A percentile compares a stretch with the other conserved stretches of the same genome.
phyloP scores from a whole-genome alignment of 2,797 vertebrate species.

The Esox masquinongy region DNA sequence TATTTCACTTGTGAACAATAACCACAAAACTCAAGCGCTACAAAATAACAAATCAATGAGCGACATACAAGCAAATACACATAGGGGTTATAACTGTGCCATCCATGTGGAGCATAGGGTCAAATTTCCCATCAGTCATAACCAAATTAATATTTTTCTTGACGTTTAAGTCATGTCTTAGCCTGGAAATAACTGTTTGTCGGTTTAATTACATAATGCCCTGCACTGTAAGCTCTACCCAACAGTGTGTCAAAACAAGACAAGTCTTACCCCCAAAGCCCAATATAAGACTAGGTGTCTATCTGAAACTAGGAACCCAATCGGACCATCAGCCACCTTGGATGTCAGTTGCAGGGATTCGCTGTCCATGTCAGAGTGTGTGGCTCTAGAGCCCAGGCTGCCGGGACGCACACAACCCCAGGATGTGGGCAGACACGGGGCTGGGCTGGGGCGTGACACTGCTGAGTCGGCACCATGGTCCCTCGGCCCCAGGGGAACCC shows the following conservation, averaged over 20 bases:
- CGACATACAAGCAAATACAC: not conserved
- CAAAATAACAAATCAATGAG: not conserved
- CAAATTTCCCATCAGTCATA: not conserved
- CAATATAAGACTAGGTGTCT: not conserved
- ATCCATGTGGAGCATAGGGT: not conserved
- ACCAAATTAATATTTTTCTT: not conserved
- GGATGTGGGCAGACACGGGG: not conserved
- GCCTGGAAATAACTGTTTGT: not conserved
- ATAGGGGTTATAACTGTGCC: not conserved
- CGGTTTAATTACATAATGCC: not conserved
- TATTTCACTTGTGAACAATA: slow-evolving; percentile 1
- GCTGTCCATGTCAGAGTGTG: not conserved
- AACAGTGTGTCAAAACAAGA: not conserved
- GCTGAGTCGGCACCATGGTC: slow-evolving; percentile 11
- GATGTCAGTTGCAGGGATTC: not conserved
- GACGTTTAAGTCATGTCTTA: not conserved
- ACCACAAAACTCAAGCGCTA: not conserved
- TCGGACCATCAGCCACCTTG: not conserved
- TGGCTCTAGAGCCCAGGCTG: slow-evolving; percentile 7
- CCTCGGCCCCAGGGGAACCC: slow-evolving; percentile 37
- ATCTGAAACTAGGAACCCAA: not conserved
- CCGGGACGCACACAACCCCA: slow-evolving; percentile 10
- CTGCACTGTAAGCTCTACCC: not conserved
- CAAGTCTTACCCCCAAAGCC: not conserved
- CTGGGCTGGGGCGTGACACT: not conserved